Base-by-base conservation (phyloP, 2,797 vertebrate genomes). In the Paratrypauchen microcephalus region DNA sequence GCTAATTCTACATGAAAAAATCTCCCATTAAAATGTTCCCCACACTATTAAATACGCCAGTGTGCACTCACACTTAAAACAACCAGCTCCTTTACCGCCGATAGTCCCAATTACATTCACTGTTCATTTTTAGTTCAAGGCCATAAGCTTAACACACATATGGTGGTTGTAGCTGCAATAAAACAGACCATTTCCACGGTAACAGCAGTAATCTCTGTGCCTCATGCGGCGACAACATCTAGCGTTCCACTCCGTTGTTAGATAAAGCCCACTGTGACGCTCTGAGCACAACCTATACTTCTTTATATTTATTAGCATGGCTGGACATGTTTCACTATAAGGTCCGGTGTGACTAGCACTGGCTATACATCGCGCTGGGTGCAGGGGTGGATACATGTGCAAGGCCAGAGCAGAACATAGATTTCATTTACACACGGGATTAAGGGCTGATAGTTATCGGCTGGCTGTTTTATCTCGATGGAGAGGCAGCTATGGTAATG, bases 271-370 rank as follows among this genome's bases (percentile, higher is more conserved):
- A 23, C 54, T 19, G 68, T 71, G 70, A 62, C 61, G 68, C 39
- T 70, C 56, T 30, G 67, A 47, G 56, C 26, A 50, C 30, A 30
- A n/a, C 59, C 24, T 56, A 59, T 65, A 70, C 61, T 57, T 77
- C 74, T 64, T 65, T 32, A 74, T 86, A 74, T 86, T 81, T 65
- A 76, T 82, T 81, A 73, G 71, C 64, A 71, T 39, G 73, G 68
- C 69, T 50, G 68, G 82, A 72, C 45, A 66, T 57, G 72, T 82
- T 69, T 78, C 72, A 68, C 74, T 54, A 65, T 57, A 72, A 72
- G 41, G 65, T 72, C n/a, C 66, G 63, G 82, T 64, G 76, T 68
- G 71, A 61, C 74, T 11, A 69, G 61, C 65, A 71, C 76, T 72
- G 64, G 78, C 62, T 58, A 68, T 77, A 66, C 23, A 52, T 80